These are phyloP conservation scores for Bambusicola thoracicus DNA, from an alignment of 2,113 vertebrate genomes.

Conservation along the genomic window DNA sequence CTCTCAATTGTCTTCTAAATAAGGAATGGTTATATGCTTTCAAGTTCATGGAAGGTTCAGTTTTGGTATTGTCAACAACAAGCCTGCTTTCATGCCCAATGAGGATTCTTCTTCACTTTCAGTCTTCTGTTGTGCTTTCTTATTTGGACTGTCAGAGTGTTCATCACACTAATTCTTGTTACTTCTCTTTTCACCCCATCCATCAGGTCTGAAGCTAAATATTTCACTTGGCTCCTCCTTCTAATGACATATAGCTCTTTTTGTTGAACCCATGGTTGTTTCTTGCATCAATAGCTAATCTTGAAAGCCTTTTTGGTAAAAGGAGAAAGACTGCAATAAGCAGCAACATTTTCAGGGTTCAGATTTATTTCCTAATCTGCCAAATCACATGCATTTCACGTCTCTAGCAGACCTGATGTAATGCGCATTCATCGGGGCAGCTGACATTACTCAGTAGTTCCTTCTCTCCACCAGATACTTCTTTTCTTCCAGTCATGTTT, in stretches of 20 bases:
- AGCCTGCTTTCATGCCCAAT: neutral
- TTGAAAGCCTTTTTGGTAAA: slow-evolving; percentile 21
- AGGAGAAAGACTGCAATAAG: neutral
- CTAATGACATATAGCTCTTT: neutral
- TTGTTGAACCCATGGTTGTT: neutral
- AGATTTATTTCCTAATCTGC: slow-evolving; percentile 40
- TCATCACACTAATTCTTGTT: neutral
- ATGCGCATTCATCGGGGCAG: slow-evolving; percentile 19
- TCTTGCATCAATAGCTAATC: slow-evolving; percentile 19
- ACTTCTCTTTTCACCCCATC: neutral
- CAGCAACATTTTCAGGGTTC: slow-evolving; percentile 5
- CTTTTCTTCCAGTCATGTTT: neutral
- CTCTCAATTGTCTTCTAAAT: neutral
- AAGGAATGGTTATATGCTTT: neutral
- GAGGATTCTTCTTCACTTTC: neutral
- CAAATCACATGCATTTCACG: neutral
- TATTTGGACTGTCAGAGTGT: neutral
- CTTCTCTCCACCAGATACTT: neutral
- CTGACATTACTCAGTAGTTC: neutral
- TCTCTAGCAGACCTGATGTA: neutral
- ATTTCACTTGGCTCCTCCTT: slow-evolving; percentile 22
- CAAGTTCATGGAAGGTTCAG: slow-evolving; percentile 6
- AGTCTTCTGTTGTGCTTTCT: neutral
- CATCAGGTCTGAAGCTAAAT: neutral
- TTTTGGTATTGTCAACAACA: neutral